Evolutionary conservation across 2,113 vertebrate species (phyloP).

Genomic region (Campylomormyrus numenius): DNA sequence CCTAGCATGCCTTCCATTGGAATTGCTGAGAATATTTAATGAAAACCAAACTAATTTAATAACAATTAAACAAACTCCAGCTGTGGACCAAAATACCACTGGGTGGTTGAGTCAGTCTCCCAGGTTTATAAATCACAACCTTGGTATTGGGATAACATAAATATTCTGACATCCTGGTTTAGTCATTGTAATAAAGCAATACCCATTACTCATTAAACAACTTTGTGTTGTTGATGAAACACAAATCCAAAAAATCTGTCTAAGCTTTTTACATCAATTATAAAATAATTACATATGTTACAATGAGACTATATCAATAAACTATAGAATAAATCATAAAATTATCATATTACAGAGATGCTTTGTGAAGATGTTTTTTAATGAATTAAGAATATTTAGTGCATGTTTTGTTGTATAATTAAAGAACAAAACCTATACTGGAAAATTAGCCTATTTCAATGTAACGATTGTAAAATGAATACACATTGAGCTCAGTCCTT

Average conservation of each 20-base stretch:
- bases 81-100: background rate
- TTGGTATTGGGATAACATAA: background rate
- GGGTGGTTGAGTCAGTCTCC: background rate
- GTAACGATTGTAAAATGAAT: background rate
- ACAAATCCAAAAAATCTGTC: background rate
- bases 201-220: background rate
- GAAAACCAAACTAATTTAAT: background rate
- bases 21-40: background rate
- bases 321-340: background rate
- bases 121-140: background rate
- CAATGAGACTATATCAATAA: background rate
- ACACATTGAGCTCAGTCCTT: background rate
- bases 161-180: background rate
- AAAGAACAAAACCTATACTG: background rate
- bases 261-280: background rate
- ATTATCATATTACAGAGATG: background rate
- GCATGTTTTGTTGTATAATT: background rate
- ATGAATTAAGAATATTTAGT: background rate
- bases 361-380: background rate
- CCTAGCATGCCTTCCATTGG: background rate
- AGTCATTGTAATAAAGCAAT: background rate
- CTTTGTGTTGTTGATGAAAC: background rate
- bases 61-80: background rate
- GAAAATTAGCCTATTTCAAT: background rate
- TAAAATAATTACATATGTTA: background rate